phyloP scores from a whole-genome alignment of 1,140 invertebrate species.

The Hesperophylax magnus region DNA sequence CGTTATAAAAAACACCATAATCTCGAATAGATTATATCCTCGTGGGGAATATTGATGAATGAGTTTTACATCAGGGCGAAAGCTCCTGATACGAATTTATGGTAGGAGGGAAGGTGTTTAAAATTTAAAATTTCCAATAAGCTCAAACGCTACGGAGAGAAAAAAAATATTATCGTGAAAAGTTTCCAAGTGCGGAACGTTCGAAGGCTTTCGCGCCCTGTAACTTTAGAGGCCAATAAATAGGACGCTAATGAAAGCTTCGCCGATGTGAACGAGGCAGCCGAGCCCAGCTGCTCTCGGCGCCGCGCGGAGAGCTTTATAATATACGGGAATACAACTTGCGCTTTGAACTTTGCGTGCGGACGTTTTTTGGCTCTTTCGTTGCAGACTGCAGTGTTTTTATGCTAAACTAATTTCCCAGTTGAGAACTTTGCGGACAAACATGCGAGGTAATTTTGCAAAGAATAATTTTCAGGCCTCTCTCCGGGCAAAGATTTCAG shows the following conservation, averaged over 20 bases:
- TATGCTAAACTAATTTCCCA: constrained; percentile 21
- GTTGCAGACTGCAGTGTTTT: constrained; percentile 27
- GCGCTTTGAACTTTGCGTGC: constrained; percentile 1
- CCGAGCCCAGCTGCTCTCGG: not conserved
- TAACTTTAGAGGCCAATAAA: constrained; percentile 52
- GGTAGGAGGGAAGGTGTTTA: not conserved
- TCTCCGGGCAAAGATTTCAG: not conserved
- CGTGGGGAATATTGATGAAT: too few relatives aligned
- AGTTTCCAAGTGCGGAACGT: constrained; percentile 22
- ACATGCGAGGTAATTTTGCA: constrained; percentile 16
- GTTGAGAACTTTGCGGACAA: constrained; percentile 20
- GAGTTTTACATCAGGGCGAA: too few relatives aligned
- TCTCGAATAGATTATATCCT: too few relatives aligned
- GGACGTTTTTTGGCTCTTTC: not conserved
- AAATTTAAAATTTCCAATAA: constrained; percentile 21
- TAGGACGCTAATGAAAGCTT: constrained; percentile 51
- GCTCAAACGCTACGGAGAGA: not conserved
- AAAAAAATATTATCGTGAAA: constrained; percentile 20
- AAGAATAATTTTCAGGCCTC: constrained; percentile 15
- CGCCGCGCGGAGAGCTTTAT: not conserved
- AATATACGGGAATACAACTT: not conserved
- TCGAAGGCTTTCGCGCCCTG: constrained; percentile 26
- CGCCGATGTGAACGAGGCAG: constrained; percentile 41
- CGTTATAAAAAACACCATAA: too few relatives aligned
- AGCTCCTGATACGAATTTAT: too few relatives aligned